Evolutionary conservation across 2,888 invertebrate species (phyloP), one percentile per base, ranked within the genome.

Genomic region (Dicranocentrus wangi): DNA sequence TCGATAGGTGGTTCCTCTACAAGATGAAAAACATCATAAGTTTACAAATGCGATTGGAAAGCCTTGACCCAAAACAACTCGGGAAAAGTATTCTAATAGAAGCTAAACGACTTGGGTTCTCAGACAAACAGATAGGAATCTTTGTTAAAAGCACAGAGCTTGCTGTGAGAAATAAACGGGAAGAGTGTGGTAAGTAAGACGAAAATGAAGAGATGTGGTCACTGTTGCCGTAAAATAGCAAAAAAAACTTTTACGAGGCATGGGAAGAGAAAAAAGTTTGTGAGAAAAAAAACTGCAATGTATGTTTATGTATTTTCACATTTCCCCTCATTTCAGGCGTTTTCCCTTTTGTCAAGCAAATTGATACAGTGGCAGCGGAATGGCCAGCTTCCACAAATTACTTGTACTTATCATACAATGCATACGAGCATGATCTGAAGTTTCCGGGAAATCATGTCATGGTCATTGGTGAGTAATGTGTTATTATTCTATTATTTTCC

Each of bases 381-480:
- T 99, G 98, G 98, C 99, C 99, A 0, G 99, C 99, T 0, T 92
- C 93, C 39, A 99, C 99, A 0, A 99, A 99, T 89, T 99, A 99
- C 88, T 91, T 99, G n/a, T 99, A 99, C 88, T 89, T 98, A 28
- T 99, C 99, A 0, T 99, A 99, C 89, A 98, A 97, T 88, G 99
- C 95, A 0, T 90, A 88, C 0, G 91, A 92, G 32, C 94, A 96
- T 88, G 98, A 98, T 88, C 88, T 98, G 55, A 85, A 85, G 2
- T 95, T 95, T 87, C 92, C 93, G 0, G 94, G 94, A 15, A 93
- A 93, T 66, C 93, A 92, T 87, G 93, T 92, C 0, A 95, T 97
- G 93, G 98, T 98, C 1, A 92, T 98, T 61, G 98, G 97, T 89
- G 88, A 87, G 86, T 81, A n/a, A n/a, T n/a, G n/a, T n/a, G n/a